These are phyloP conservation scores for Valencia hispanica DNA, from an alignment of 2,797 vertebrate genomes.

Conservation along the genomic window DNA sequence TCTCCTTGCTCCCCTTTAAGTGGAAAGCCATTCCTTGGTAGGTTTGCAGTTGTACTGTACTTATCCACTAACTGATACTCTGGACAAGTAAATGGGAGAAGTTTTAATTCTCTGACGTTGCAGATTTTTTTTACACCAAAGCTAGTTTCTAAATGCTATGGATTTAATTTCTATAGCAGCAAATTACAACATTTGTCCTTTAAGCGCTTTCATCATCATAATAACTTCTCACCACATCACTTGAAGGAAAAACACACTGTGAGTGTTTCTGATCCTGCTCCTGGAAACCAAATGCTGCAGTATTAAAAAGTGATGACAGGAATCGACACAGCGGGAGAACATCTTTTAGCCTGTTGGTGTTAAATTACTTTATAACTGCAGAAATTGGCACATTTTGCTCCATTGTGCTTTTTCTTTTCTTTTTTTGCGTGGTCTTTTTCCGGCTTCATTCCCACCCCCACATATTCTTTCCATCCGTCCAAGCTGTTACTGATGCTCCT, in stretches of 20 bases:
- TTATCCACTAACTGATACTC: background rate
- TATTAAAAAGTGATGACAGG: conserved; percentile 20
- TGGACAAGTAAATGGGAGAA: background rate
- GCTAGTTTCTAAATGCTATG: background rate
- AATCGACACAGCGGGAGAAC: conserved; percentile 10
- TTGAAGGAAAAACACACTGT: conserved; percentile 1
- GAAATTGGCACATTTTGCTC: conserved; percentile 39
- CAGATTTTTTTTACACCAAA: background rate
- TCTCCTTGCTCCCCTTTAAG: background rate
- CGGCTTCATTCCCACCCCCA: conserved; percentile 44
- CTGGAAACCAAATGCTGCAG: conserved; percentile 19
- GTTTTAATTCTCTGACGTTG: background rate
- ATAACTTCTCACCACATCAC: background rate
- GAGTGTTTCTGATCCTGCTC: conserved; percentile 10
- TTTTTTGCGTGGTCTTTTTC: conserved; percentile 43
- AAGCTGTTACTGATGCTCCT: conserved; percentile 32
- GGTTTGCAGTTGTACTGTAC: background rate
- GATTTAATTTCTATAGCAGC: background rate
- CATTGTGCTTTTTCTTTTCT: conserved; percentile 37
- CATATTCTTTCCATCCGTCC: conserved; percentile 44
- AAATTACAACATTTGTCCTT: background rate
- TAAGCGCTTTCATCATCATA: background rate
- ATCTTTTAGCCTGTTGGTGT: conserved; percentile 32
- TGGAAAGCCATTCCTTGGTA: background rate
- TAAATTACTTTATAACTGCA: conserved; percentile 34